Evolutionary conservation across 2,797 vertebrate species (phyloP).

Genomic region (Eupleurogrammus muticus): DNA sequence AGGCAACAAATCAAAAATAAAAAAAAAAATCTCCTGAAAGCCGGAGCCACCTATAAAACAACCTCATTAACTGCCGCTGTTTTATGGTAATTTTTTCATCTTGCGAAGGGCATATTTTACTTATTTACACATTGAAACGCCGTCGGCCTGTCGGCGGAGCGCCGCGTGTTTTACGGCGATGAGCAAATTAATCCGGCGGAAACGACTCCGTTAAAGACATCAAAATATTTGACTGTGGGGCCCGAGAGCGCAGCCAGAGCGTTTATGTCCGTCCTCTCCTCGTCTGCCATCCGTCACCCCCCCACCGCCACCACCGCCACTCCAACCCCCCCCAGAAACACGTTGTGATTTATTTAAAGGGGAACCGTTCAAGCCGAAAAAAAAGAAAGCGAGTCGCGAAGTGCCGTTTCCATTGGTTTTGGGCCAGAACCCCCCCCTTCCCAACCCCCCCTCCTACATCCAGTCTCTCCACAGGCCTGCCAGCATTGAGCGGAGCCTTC

Average conservation of each 20-base stretch:
- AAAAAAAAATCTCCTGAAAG: constrained; percentile 1
- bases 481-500: constrained; percentile 63
- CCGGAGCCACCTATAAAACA: neutral
- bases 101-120: constrained; percentile 8
- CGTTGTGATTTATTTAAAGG: constrained; percentile 22
- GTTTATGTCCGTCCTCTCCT: neutral
- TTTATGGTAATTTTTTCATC: constrained; percentile 9
- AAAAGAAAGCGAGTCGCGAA: too few species aligned
- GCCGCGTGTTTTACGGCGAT: constrained; percentile 22
- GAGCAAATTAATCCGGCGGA: constrained; percentile 9
- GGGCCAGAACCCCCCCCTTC: constrained; percentile 34
- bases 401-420: constrained; percentile 38
- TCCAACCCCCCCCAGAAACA: too few species aligned
- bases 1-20: constrained; percentile 4
- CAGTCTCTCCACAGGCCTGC: constrained; percentile 66
- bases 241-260: constrained; percentile 12
- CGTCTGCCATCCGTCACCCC: constrained; percentile 31
- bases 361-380: constrained; percentile 27
- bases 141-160: constrained; percentile 1
- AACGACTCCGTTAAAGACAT: neutral
- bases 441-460: constrained; percentile 36
- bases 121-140: constrained; percentile 13
- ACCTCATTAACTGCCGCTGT: constrained; percentile 2
- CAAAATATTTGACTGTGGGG: constrained; percentile 24
- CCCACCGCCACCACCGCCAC: too few species aligned